A percentile compares a stretch with the other conserved stretches of the same genome.
Conservation (phyloP, 2,113 vertebrate species). For the Machaerirhynchus nigripectus region DNA sequence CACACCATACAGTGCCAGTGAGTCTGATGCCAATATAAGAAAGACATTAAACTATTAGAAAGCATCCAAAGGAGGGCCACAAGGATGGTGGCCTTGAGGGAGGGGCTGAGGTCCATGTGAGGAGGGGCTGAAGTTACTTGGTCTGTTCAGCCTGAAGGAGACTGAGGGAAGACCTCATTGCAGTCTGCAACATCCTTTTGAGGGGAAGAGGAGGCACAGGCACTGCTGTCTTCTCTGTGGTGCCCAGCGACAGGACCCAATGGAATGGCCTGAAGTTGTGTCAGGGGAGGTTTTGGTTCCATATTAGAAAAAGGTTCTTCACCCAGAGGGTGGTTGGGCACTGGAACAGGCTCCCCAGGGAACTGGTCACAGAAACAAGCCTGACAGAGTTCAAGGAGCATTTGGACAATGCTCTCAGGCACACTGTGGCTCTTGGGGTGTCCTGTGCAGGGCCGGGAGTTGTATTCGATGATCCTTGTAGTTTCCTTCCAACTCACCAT, state of each 20-base stretch:
- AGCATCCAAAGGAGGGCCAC: background rate
- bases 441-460: background rate
- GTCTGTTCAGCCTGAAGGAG: background rate
- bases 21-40: background rate
- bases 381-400: background rate
- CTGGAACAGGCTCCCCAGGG: background rate
- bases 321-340: background rate
- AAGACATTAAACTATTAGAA: background rate
- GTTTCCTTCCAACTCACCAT: background rate
- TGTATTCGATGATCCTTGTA: background rate
- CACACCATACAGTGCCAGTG: too few relatives aligned
- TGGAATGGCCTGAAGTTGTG: background rate
- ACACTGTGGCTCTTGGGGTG: background rate
- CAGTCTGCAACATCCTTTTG: rapidly evolving
- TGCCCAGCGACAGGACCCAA: rapidly evolving
- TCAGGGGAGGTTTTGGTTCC: background rate
- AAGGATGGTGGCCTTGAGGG: background rate
- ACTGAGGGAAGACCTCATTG: background rate
- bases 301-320: background rate
- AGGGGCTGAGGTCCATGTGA: too few relatives aligned
- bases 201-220: background rate
- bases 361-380: background rate
- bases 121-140: background rate
- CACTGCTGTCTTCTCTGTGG: background rate
- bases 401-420: background rate